phyloP scores from a whole-genome alignment of 2,113 vertebrate genomes.

The Ivindomyrus marchei region DNA sequence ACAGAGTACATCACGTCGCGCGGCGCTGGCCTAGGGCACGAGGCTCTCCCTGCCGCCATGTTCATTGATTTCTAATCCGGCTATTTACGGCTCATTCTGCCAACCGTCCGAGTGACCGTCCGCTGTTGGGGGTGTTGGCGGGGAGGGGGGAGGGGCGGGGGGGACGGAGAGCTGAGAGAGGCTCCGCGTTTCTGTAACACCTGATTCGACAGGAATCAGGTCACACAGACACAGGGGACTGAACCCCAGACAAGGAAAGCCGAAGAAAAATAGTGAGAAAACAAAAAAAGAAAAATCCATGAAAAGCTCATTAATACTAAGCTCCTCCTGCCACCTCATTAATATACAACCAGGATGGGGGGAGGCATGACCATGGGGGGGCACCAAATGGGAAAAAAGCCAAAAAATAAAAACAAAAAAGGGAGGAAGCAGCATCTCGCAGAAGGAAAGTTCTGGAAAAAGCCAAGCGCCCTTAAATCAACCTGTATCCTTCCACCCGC shows the following conservation, averaged over 20 bases:
- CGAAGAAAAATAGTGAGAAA: neutral
- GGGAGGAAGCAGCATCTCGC: neutral
- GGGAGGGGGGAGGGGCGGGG: neutral
- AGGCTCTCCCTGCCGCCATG: neutral
- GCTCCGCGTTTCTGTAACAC: neutral
- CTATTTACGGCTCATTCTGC: neutral
- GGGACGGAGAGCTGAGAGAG: neutral
- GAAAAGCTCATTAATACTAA: neutral
- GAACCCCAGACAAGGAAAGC: neutral
- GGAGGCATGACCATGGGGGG: neutral
- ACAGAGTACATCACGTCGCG: neutral
- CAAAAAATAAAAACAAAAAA: conserved; percentile 2
- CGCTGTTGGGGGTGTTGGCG: neutral
- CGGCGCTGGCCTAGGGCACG: neutral
- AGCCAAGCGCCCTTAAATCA: neutral
- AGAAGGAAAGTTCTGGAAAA: neutral
- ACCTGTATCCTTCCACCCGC: conserved; percentile 1
- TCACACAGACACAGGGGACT: neutral
- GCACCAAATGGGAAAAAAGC: neutral
- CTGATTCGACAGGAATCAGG: neutral
- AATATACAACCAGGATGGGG: neutral
- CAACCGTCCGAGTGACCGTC: neutral
- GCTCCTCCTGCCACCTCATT: neutral
- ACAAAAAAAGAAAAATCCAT: neutral
- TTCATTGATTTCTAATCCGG: neutral